Base-by-base conservation (phyloP, 2,888 invertebrate genomes). In the Phengaris arion region DNA sequence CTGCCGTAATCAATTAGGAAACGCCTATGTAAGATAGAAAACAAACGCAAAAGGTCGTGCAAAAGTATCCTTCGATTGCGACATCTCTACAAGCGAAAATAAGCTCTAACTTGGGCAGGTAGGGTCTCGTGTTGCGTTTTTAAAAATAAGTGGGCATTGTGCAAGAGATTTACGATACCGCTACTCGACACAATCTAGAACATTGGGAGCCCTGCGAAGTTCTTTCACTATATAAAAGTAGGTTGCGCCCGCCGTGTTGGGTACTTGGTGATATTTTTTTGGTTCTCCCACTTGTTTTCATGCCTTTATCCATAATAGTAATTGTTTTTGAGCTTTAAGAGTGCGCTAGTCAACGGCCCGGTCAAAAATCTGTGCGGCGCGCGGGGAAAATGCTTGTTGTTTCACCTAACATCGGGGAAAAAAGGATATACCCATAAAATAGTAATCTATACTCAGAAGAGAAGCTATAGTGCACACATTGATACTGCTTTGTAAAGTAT, bases 151-250 rank as follows among this genome's bases (percentile, higher is more conserved):
- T 70, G 70, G 70, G 48, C 48, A 70, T 70, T 70, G 70, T 69
- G 70, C 48, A 70, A 48, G 51, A 70, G 15, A 48, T 69, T 46
- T 48, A 69, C 51, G 70, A 51, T 70, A 48, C 70, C 70, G 70
- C 70, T 70, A 70, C 69, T 70, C 51, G 70, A 69, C 46, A 69
- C 69, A 15, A 51, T 48, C 51, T 70, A 51, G 70, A 70, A 48
- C 70, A 70, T 70, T 48, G 10, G 70, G 10, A 48, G 70, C 51
- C 48, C 70, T 70, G 48, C 70, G 15, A 70, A 51, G 70, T 51
- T 46, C 15, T 48, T 22, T 51, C 48, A 52, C 72, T 52, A 72
- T n/a, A 52, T 15, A 52, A 52, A 22, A 22, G 52, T 51, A 51
- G 48, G 48, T 70, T 70, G 51, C 46, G 70, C 48, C 51, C 46